Base-by-base conservation (phyloP, 2,888 invertebrate species). In the Meteorus cinctellus region DNA sequence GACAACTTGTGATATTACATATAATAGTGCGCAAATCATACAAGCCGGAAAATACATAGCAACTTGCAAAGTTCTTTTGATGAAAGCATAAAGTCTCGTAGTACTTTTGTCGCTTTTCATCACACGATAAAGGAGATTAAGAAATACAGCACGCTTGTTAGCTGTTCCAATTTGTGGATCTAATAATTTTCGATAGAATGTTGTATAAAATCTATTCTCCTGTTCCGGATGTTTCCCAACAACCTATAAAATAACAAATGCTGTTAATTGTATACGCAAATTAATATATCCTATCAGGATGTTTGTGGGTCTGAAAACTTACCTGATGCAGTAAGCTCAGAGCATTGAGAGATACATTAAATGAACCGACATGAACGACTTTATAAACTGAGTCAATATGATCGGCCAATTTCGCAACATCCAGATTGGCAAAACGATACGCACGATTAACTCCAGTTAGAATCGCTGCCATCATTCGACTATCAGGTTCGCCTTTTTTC, bases 41-140 rank as follows among this genome's bases (percentile, higher is more conserved):
- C 94, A 93, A 0, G 97, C 93, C 16, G 94, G 93, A 86, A 94
- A 93, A 82, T 94, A 93, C 24, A 93, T 89, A n/a, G 94, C 91
- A 69, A 93, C 91, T 91, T 96, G 95, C 12, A 97, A 90, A 74
- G 97, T 90, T 34, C 97, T 91, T 90, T 98, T 99, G 0, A 97
- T 90, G 87, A 98, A 97, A 0, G 97, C 95, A 86, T 94, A 93
- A 0, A 96, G 92, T 68, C 99, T 90, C 4, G 92, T 89, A 0
- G 92, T 87, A 81, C 95, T 94, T 5, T 91, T 91, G 90, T 99
- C 99, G 79, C 93, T 93, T 85, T 94, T 93, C 83, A 98, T 90
- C 60, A 97, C 95, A 88, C 96, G 95, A 90, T 94, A 97, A 27
- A 98, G 90, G 75, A 99, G 92, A 85, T 97, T 97, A 81, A 98